Conservation (phyloP, 2,113 vertebrate genomes). For the Alligator mississippiensis region DNA sequence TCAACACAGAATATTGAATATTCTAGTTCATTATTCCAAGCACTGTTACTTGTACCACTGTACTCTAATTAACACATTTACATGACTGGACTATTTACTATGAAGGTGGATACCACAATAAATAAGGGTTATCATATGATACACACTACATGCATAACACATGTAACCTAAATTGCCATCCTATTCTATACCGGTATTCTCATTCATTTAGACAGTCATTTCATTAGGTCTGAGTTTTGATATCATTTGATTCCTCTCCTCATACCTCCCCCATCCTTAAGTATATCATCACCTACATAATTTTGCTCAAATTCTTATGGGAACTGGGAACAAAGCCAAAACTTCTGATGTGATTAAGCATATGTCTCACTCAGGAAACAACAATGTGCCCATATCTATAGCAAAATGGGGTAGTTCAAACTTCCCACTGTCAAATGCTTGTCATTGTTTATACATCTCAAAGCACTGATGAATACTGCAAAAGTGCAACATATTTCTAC, state of each 20-base stretch:
- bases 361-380: conserved; percentile 9
- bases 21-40: neutral
- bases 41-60: neutral
- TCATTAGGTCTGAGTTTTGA: neutral
- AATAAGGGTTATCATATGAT: neutral
- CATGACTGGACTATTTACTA: neutral
- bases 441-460: conserved; percentile 29
- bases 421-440: conserved; percentile 41
- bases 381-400: neutral
- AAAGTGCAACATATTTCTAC: conserved; percentile 43
- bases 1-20: neutral
- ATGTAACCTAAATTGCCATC: neutral
- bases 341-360: conserved; percentile 38
- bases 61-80: neutral
- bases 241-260: neutral
- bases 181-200: neutral
- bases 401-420: conserved; percentile 20
- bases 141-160: neutral
- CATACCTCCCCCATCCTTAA: neutral
- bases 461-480: no score
- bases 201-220: neutral
- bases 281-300: neutral
- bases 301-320: conserved; percentile 35
- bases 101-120: neutral
- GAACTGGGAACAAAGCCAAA: conserved; percentile 41